Evolutionary conservation across 2,113 vertebrate genomes (phyloP), one percentile per base, ranked within the genome.

Genomic region (Pholis gunnellus): DNA sequence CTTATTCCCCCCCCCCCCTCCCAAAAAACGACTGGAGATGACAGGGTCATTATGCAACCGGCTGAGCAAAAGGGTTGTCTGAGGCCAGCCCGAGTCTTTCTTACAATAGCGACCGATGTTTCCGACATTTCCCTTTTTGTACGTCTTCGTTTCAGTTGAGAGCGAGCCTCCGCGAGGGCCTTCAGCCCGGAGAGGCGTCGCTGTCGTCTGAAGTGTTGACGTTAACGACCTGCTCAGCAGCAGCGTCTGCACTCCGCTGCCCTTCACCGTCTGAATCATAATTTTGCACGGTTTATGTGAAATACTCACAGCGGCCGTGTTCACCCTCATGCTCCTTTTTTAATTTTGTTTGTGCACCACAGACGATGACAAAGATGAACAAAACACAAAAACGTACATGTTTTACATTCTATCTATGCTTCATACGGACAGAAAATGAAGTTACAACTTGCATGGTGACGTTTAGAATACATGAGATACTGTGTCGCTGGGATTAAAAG

Each of bases 41-140:
- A 89, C 68, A 78, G 82, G 81, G 89, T 92, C 89, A 90, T 86
- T 91, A 91, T 85, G 89, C 90, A 93, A 93, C 83, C 74, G 27
- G 72, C 46, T 59, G 84, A 87, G 87, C 79, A 60, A 57, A 83
- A 18, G 75, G 76, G 75, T 82, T 84, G 82, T 46, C 75, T 81
- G 79, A 83, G 86, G 75, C 75, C 36, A 27, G 25, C 48, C 6
- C 0, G 20, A 61, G 59, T 84, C 69, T 91, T 88, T 89, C 15
- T 83, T 81, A 75, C 89, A 82, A 83, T 78, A 27, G 67, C 13
- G 22, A 56, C 72, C 72, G 59, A 80, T 75, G 76, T 79, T 83
- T 44, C 40, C 70, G 85, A 56, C 64, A 57, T 85, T 46, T 83
- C 72, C 59, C 31, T 68, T 76, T 67, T n/a, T 71, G n/a, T 56